Conservation (phyloP, 1,140 invertebrate species). For the Cherax destructor region DNA sequence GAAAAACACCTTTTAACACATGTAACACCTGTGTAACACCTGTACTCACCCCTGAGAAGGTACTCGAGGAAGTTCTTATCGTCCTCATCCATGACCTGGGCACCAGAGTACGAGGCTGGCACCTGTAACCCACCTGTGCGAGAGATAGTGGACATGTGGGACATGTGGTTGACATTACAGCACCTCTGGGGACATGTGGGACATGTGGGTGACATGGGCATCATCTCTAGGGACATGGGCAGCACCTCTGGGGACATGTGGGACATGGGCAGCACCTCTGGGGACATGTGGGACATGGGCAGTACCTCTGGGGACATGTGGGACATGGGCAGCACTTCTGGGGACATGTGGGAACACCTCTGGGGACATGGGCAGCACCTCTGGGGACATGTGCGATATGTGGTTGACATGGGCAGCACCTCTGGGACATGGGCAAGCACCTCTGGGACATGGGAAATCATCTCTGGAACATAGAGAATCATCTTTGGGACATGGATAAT, state of each 20-base stretch:
- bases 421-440: background rate
- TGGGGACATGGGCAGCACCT: too few relatives aligned
- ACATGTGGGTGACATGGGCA: background rate
- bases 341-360: too few relatives aligned
- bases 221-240: background rate
- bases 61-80: slow-evolving; percentile 35
- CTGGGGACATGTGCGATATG: background rate
- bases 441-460: background rate
- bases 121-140: slow-evolving; percentile 41
- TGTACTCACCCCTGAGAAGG: slow-evolving; percentile 30
- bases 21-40: background rate
- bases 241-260: background rate
- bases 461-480: background rate
- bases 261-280: background rate
- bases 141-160: slow-evolving; percentile 35
- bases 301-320: background rate
- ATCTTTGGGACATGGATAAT: background rate
- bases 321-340: background rate
- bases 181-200: background rate
- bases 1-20: background rate
- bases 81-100: slow-evolving; percentile 22
- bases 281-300: background rate
- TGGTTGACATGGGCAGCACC: background rate
- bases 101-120: background rate
- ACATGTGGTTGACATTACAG: background rate